Conservation (phyloP, 2,113 vertebrate genomes). For the Odontesthes bonariensis region DNA sequence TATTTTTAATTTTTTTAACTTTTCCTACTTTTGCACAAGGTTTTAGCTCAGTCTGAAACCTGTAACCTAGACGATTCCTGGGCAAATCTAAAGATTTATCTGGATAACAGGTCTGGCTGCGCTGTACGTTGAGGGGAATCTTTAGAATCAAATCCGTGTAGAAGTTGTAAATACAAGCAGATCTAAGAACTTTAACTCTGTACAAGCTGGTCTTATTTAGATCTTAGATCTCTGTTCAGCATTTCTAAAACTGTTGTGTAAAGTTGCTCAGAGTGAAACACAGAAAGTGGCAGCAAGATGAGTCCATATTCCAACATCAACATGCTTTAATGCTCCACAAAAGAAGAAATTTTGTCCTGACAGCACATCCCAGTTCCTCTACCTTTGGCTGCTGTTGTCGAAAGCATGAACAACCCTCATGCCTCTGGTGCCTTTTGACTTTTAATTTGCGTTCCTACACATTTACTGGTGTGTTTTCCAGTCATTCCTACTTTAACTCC, state of each 20-base stretch:
- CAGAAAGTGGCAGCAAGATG: not conserved
- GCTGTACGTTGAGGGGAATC: too few relatives aligned
- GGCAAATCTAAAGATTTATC: too few relatives aligned
- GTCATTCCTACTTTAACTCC: conserved; percentile 15
- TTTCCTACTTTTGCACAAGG: too few relatives aligned
- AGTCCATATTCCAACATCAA: not conserved
- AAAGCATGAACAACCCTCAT: not conserved
- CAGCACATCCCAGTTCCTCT: not conserved
- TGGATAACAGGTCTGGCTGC: too few relatives aligned
- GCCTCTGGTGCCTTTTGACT: not conserved
- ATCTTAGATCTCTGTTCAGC: not conserved
- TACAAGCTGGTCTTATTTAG: too few relatives aligned
- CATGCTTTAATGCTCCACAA: not conserved
- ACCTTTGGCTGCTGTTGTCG: not conserved
- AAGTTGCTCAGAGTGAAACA: not conserved
- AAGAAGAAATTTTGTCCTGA: not conserved
- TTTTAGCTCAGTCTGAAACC: not conserved
- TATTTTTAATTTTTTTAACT: too few relatives aligned
- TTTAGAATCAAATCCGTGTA: too few relatives aligned
- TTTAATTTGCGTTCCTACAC: not conserved
- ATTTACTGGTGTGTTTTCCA: not conserved
- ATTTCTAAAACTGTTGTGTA: not conserved
- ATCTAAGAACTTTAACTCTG: too few relatives aligned
- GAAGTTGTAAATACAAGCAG: too few relatives aligned
- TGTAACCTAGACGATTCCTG: too few relatives aligned